These are phyloP conservation scores for Mimas tiliae DNA, from an alignment of 2,888 invertebrate species.

Conservation along the genomic window DNA sequence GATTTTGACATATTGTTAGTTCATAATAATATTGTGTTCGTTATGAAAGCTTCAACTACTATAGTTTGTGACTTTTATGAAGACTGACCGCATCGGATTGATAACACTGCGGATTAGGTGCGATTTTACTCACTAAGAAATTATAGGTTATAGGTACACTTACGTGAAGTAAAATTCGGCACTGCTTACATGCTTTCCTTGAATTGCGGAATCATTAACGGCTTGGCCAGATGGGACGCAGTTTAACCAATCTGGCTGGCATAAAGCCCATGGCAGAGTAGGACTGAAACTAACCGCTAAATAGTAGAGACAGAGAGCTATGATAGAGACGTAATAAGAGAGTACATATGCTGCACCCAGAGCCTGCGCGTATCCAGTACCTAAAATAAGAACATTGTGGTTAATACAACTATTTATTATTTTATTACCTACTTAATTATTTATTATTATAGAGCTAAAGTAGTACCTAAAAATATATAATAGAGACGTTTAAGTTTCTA, in stretches of 20 bases:
- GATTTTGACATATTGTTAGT: too few relatives aligned
- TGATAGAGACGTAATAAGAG: constrained; percentile 91
- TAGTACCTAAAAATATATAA: not conserved
- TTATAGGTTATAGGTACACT: constrained; percentile 47
- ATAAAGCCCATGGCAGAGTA: constrained; percentile 90
- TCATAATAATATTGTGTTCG: too few relatives aligned
- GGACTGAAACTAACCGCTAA: constrained; percentile 88
- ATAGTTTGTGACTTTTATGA: too few relatives aligned
- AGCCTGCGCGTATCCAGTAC: constrained; percentile 89
- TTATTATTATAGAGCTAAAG: not conserved
- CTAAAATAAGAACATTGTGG: constrained; percentile 57
- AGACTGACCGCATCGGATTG: too few relatives aligned
- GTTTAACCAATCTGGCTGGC: constrained; percentile 83
- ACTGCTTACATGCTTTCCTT: constrained; percentile 70
- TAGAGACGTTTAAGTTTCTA: too few relatives aligned
- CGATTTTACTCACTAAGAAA: not conserved
- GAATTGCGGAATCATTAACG: constrained; percentile 44
- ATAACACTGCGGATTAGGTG: too few relatives aligned
- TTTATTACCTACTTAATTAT: not conserved
- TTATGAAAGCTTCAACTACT: too few relatives aligned
- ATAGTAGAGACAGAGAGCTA: constrained; percentile 90
- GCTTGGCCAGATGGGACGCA: constrained; percentile 71
- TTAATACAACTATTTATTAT: constrained; percentile 28
- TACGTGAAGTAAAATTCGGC: constrained; percentile 86
- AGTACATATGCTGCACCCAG: constrained; percentile 87